Evolutionary conservation across 2,797 vertebrate genomes (phyloP).

Genomic region (Neopelma chrysocephalum): DNA sequence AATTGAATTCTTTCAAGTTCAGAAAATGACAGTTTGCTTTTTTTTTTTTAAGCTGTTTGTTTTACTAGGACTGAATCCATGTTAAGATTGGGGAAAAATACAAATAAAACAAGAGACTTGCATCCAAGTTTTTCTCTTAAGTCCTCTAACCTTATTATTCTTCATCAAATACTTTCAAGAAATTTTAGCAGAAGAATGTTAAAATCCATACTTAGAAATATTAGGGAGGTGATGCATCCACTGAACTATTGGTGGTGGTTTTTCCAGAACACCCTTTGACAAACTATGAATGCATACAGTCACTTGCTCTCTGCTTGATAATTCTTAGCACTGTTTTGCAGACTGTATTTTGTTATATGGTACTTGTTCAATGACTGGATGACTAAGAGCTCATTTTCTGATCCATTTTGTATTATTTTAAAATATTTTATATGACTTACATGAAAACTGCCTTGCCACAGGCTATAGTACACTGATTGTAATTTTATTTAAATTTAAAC

Average conservation of each 20-base stretch:
- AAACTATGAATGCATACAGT: not conserved
- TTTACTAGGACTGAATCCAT: not conserved
- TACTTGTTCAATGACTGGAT: not conserved
- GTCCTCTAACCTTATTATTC: not conserved
- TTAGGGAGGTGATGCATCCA: not conserved
- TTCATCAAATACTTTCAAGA: not conserved
- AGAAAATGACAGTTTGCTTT: not conserved
- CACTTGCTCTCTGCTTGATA: not conserved
- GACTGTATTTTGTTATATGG: not conserved
- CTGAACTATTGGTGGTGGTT: not conserved
- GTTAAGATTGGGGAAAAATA: not conserved
- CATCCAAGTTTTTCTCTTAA: not conserved
- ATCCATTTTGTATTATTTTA: not conserved
- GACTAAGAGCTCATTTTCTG: not conserved
- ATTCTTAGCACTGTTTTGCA: not conserved
- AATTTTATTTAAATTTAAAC: constrained; percentile 13
- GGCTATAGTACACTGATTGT: not conserved
- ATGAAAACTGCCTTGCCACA: not conserved
- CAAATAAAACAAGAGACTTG: not conserved
- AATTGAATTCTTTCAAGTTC: not conserved
- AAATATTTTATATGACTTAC: not conserved
- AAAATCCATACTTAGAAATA: not conserved
- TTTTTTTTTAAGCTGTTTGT: not conserved
- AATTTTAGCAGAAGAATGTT: not conserved
- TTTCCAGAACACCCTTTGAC: not conserved